phyloP scores from a whole-genome alignment of 2,113 vertebrate species.

The Lucifuga dentata region DNA sequence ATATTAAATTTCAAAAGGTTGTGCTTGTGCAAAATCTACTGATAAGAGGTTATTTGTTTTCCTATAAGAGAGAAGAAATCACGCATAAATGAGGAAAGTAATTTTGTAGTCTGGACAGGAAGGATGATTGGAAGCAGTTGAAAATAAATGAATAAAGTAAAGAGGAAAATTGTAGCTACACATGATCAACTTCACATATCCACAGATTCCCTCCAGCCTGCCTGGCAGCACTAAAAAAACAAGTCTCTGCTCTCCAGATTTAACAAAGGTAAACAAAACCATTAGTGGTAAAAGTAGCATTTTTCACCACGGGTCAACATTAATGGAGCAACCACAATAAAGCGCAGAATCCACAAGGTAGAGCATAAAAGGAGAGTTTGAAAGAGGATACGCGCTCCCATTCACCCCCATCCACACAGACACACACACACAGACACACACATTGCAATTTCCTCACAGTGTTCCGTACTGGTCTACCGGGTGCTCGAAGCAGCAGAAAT shows the following conservation, averaged over 20 bases:
- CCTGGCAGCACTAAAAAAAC: not conserved
- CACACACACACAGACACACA: constrained; percentile 11
- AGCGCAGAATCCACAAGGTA: constrained; percentile 27
- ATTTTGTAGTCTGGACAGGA: constrained; percentile 8
- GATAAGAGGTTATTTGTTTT: not conserved
- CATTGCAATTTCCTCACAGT: not conserved
- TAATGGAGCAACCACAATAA: constrained; percentile 58
- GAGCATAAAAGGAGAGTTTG: constrained; percentile 18
- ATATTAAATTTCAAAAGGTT: constrained; percentile 6
- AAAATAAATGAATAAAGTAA: not conserved
- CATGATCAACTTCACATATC: not conserved
- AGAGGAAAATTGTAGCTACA: constrained; percentile 8
- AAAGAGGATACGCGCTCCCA: constrained; percentile 6
- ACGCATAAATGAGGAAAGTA: not conserved
- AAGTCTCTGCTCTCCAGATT: constrained; percentile 28
- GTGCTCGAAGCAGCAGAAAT: not conserved
- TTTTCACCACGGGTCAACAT: constrained; percentile 43
- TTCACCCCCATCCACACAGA: not conserved
- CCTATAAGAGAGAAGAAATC: not conserved
- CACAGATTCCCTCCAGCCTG: constrained; percentile 1
- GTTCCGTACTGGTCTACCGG: not conserved
- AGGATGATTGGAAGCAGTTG: not conserved
- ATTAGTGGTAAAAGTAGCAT: constrained; percentile 56
- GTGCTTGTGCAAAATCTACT: not conserved
- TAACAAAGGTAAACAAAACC: constrained; percentile 65